phyloP scores from a whole-genome alignment of 2,888 invertebrate genomes.

The Tipula lateralis region DNA sequence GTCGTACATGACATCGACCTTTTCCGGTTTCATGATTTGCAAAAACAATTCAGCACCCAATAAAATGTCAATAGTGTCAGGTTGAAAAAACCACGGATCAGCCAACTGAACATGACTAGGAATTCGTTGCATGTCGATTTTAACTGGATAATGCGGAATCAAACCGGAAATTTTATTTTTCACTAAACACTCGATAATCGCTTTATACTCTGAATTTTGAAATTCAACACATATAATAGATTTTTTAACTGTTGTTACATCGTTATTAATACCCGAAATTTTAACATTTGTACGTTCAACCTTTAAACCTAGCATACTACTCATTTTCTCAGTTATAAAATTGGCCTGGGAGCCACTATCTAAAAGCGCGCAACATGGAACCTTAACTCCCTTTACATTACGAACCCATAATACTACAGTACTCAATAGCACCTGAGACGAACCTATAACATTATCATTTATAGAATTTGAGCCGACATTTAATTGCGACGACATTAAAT shows the following conservation, averaged over 20 bases:
- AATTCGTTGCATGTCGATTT: not conserved
- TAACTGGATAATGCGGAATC: no score
- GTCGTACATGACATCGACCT: not conserved
- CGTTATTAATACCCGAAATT: not conserved
- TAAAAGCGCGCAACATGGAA: no score
- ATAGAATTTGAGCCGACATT: not conserved
- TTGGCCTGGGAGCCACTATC: no score
- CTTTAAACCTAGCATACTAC: not conserved
- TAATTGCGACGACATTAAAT: not conserved
- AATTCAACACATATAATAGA: not conserved
- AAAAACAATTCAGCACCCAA: no score
- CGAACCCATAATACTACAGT: no score
- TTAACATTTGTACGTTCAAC: not conserved
- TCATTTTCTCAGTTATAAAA: not conserved
- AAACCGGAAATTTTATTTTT: no score
- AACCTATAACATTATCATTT: not conserved
- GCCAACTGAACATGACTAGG: no score
- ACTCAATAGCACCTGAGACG: not conserved
- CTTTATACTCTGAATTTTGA: not conserved
- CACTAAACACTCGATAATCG: not conserved
- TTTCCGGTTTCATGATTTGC: no score
- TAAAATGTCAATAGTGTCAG: not conserved
- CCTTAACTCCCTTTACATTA: no score
- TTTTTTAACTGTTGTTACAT: not conserved
- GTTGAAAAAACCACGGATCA: not conserved